Evolutionary conservation across 2,888 invertebrate species (phyloP), one percentile per base, ranked within the genome.

Genomic region (Drosophila mayaguana): DNA sequence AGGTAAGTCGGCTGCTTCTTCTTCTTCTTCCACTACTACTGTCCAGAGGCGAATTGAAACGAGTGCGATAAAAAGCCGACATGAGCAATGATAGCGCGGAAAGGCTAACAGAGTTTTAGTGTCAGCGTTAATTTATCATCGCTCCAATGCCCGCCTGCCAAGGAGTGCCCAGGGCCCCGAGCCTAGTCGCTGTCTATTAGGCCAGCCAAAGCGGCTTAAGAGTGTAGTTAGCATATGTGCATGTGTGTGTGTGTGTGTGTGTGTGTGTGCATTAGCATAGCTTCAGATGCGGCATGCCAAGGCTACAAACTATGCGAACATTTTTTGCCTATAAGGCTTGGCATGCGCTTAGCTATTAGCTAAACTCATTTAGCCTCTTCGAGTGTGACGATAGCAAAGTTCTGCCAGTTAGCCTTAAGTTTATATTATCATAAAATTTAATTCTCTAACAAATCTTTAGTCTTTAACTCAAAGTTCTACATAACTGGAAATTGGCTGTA

Each of bases 1-100:
- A 93, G 96, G 97, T 96, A 92, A 95, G 95, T 94, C 42, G 95
- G 94, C 40, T 46, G 5, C 45, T 9, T 32, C 11, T 11, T 5
- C 28, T 7, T 12, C 40, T 18, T 1, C 34, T 43, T n/a, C 34
- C 4, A 22, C 43, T 28, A 51, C 42, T 68, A 59, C 46, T 69
- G 76, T 70, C 80, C 60, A 16, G 55, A 64, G 79, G 78, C 80
- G 43, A 77, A 84, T 81, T 81, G 78, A 83, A 85, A 65, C 75
- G 72, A 59, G 63, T 54, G 69, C 69, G 85, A 89, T 84, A 77
- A 87, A 72, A 89, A 73, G 46, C 57, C 34, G 85, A 89, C 90
- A 84, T 90, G 82, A 84, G 80, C 84, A 77, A 89, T 84, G 89
- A 90, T 87, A 82, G 84, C 74, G 84, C 70, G 72, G 74, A 90